Percentiles rank a stretch among this genome's conserved stretches.
Evolutionary conservation across 2,888 invertebrate genomes (phyloP).

Genomic region (Pollenia angustigena): DNA sequence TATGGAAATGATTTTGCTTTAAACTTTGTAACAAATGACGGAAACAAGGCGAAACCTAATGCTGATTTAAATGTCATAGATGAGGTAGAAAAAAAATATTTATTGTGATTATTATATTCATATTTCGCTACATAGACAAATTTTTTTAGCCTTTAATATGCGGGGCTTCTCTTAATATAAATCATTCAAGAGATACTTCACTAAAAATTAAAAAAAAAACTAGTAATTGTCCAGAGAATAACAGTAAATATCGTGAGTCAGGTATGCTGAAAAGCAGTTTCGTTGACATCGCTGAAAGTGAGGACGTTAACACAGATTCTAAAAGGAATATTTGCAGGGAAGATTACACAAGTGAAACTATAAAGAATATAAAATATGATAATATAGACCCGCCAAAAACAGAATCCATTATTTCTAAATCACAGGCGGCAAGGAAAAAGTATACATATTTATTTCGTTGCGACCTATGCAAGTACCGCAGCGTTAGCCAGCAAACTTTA

Average conservation of each 20-base stretch:
- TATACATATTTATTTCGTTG: constrained; percentile 74
- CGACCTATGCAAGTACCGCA: constrained; percentile 48
- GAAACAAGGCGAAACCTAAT: too few relatives aligned
- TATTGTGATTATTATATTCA: neutral
- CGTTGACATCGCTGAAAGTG: neutral
- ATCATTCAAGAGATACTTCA: neutral
- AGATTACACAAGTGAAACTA: neutral
- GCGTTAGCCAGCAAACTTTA: constrained; percentile 44
- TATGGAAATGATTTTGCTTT: too few relatives aligned
- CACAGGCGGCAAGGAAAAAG: constrained; percentile 66
- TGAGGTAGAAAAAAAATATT: too few relatives aligned
- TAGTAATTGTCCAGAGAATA: neutral
- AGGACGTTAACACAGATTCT: neutral
- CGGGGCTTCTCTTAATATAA: neutral
- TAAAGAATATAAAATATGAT: neutral
- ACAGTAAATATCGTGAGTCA: too few relatives aligned
- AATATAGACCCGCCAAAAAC: constrained; percentile 63
- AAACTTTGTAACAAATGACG: too few relatives aligned
- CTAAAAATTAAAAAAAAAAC: neutral
- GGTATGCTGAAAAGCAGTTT: too few relatives aligned
- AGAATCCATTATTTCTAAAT: constrained; percentile 58
- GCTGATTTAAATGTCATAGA: too few relatives aligned
- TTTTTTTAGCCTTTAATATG: constrained; percentile 11
- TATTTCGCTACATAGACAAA: neutral
- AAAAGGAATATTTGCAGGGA: neutral